Evolutionary conservation across 2,113 vertebrate species (phyloP).

Genomic region (Aspiorhynchus laticeps): DNA sequence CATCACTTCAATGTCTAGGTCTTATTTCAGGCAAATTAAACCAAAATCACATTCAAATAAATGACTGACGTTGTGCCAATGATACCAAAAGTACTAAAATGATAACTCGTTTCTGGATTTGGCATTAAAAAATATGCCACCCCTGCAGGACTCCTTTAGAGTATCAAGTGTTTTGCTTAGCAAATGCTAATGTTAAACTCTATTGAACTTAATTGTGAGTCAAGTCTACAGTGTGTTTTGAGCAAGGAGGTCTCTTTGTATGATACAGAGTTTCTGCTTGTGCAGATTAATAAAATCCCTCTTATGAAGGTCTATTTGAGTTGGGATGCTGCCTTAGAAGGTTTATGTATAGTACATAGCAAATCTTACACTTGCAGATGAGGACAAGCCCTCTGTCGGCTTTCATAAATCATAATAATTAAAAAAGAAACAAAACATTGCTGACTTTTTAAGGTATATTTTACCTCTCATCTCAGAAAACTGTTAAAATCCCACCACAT

Average conservation of each 20-base stretch:
- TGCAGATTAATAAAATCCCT: neutral
- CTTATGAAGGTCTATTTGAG: neutral
- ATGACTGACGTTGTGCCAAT: no score
- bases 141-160: no score
- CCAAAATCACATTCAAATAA: no score
- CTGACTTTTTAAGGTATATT: neutral
- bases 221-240: neutral
- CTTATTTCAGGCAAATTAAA: no score
- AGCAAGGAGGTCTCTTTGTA: neutral
- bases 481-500: neutral
- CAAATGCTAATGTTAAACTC: neutral
- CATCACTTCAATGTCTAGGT: no score
- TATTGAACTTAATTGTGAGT: neutral
- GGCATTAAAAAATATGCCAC: no score
- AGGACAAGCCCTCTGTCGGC: neutral
- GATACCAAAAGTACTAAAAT: no score
- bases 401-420: neutral
- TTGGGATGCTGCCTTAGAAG: neutral
- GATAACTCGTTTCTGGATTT: no score
- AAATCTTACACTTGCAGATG: neutral
- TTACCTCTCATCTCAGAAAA: neutral
- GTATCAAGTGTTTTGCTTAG: neutral
- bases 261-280: neutral
- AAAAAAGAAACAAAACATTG: neutral
- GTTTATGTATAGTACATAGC: neutral